Base-by-base conservation (phyloP, 1,140 invertebrate genomes). In the Ceratina calcarata region DNA sequence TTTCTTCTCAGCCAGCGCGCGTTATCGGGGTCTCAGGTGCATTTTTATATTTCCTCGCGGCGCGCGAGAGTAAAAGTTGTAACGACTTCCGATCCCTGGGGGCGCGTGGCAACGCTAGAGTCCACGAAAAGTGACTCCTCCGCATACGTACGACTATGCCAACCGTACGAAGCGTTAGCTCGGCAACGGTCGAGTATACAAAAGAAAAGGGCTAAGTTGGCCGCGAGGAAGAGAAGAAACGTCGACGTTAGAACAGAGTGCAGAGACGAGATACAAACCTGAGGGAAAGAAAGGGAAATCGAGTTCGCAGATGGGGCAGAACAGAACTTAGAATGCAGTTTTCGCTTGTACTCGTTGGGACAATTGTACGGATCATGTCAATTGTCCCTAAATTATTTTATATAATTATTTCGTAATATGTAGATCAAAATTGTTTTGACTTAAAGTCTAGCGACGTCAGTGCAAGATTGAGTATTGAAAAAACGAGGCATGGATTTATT, bases 251-350 rank as follows among this genome's bases (percentile, higher is more conserved):
- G 61, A 69, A 61, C 49, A 77, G 64, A 27, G 66, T 13, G 16
- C 60, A 72, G 76, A 66, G 57, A n/a, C n/a, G n/a, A 77, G 69
- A 15, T 32, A 45, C 18, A 55, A 27, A 7, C 18, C 57, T 60
- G 16, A 8, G 8, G 0, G 77, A 51, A 24, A 57, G 53, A 37
- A 74, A 69, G 66, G 62, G 71, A 57, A 82, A 70, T 68, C 76
- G n/a, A 62, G 58, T 71, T 85, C 65, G 67, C 76, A 55, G 71
- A 67, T 71, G 76, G 70, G 62, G 55, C 60, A 72, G 32, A 20
- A 2, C 18, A 16, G 75, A 86, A 87, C 73, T 87, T 87, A 82
- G 72, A 86, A 86, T 81, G 82, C 85, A 86, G 82, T 87, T 86
- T 86, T 86, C 79, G 65, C 85, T 78, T 76, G 78, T 82, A 81